Percentiles rank a stretch among this genome's conserved stretches.
phyloP scores from a whole-genome alignment of 1,140 invertebrate species.

The Tyrophagus putrescentiae region DNA sequence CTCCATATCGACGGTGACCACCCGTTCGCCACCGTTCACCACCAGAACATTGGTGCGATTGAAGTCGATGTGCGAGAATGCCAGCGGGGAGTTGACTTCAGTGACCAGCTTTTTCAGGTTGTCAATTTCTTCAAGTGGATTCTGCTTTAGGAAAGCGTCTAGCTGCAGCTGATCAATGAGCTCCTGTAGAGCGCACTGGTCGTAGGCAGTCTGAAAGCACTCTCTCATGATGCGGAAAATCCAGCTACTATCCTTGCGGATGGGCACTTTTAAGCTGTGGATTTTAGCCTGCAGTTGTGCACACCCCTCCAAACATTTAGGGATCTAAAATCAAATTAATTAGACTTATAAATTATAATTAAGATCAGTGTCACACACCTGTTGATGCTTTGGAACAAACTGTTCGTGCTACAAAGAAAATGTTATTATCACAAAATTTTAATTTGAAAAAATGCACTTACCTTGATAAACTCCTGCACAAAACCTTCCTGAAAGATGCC shows the following conservation, averaged over 20 bases:
- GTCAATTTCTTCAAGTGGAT: not conserved
- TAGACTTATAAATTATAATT: too few species aligned
- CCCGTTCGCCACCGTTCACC: not conserved
- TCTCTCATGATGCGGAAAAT: not conserved
- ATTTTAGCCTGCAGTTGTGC: not conserved
- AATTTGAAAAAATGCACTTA: not conserved
- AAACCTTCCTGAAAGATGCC: not conserved
- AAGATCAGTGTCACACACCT: not conserved
- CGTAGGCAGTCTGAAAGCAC: not conserved
- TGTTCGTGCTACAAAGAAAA: not conserved
- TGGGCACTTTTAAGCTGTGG: not conserved
- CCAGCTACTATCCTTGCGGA: not conserved
- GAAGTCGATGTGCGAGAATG: slow-evolving; percentile 2
- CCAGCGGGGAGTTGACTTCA: not conserved
- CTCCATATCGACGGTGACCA: not conserved
- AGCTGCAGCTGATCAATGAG: not conserved
- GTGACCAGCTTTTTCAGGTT: not conserved
- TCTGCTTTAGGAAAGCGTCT: not conserved
- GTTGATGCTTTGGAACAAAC: not conserved
- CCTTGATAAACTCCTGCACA: not conserved
- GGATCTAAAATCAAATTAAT: too few species aligned
- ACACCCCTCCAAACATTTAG: too few species aligned
- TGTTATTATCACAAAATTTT: not conserved
- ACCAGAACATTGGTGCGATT: not conserved
- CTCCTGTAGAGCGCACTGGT: not conserved